Evolutionary conservation across 2,888 invertebrate genomes (phyloP), one percentile per base, ranked within the genome.

Genomic region (Eilema caniola): DNA sequence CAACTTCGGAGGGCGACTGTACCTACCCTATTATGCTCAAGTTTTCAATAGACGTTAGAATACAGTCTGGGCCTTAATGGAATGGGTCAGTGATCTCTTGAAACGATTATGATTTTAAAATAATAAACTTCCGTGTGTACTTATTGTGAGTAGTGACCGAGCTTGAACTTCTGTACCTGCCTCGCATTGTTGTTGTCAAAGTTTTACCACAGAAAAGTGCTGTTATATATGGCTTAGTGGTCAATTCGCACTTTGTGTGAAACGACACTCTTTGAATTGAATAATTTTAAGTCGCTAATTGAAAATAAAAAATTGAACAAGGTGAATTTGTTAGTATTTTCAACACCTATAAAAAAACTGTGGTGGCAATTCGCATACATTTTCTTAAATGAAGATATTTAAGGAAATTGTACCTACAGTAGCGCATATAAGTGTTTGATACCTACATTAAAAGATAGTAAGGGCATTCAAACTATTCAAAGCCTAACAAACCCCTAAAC

Each of bases 71-170:
- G 53, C 53, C n/a, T n/a, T 53, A 53, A n/a, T n/a, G n/a, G n/a
- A 53, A 53, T 41, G 53, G 53, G 53, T 53, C 53, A 53, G 53
- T 53, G 53, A 53, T 53, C 53, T 53, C n/a, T 53, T n/a, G 47
- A n/a, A 53, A 53, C 53, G n/a, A 53, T 53, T 53, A 47, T 47
- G 47, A 47, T 47, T 47, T 47, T 47, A 20, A 20, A 20, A 47
- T 47, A 53, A 53, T 53, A 53, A 1, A n/a, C 53, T 53, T 53
- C 53, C 53, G 53, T 53, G 53, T 53, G n/a, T n/a, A 53, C 53
- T n/a, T n/a, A n/a, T n/a, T 53, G 53, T 10, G 53, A n/a, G 5
- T 53, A n/a, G 5, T 53, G 53, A 53, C 53, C 53, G 53, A n/a
- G n/a, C n/a, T 53, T 53, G 53, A 53, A 53, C 53, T 47, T 20